These are phyloP conservation scores for Laothoe populi DNA, from an alignment of 2,888 invertebrate genomes.

Conservation along the genomic window DNA sequence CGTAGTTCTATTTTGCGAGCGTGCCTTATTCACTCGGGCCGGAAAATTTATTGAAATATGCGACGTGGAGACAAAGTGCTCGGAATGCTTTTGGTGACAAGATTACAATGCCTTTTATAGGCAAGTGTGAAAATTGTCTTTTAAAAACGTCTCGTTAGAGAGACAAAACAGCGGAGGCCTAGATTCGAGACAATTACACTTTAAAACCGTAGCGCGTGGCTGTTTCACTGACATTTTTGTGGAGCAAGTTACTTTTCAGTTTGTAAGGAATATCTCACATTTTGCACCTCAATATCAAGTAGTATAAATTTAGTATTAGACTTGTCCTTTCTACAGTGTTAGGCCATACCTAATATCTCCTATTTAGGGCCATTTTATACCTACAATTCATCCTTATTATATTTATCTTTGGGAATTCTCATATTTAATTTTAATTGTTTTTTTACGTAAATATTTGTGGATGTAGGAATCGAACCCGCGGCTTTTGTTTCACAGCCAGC, in stretches of 20 bases:
- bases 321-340: too few species aligned
- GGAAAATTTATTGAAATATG: constrained; percentile 13
- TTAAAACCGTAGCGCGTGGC: neutral
- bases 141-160: constrained; percentile 15
- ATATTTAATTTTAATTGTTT: too few species aligned
- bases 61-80: neutral
- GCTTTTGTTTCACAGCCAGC: too few species aligned
- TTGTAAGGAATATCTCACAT: neutral
- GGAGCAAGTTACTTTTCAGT: neutral
- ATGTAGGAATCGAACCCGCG: too few species aligned
- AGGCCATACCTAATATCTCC: too few species aligned
- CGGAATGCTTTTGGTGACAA: constrained; percentile 3
- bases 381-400: too few species aligned
- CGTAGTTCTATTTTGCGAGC: neutral
- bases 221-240: constrained; percentile 9
- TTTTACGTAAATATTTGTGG: too few species aligned
- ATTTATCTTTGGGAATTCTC: too few species aligned
- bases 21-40: neutral
- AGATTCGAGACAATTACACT: constrained; percentile 23
- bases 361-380: too few species aligned
- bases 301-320: neutral
- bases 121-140: constrained; percentile 22
- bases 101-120: constrained; percentile 14
- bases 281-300: neutral
- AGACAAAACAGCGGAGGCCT: constrained; percentile 23